Conservation (phyloP, 2,797 vertebrate species). For the Eidolon dupreanum region DNA sequence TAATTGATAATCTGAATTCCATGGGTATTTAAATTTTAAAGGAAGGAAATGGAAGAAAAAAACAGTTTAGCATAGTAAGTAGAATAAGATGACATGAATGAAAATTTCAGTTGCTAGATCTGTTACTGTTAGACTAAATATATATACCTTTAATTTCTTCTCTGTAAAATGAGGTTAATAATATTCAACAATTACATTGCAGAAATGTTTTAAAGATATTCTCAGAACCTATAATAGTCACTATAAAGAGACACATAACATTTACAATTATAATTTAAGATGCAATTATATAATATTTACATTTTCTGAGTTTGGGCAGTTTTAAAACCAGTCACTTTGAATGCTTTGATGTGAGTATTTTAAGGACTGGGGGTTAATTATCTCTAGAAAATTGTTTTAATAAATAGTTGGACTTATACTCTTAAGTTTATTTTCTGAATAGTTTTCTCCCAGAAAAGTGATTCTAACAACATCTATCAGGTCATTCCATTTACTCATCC, state of each 20-base stretch:
- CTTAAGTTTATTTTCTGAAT: not conserved
- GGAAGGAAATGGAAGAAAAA: not conserved
- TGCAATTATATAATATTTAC: not conserved
- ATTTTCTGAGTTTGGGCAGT: not conserved
- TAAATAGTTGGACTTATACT: not conserved
- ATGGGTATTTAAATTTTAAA: slow-evolving; percentile 33
- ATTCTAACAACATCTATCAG: not conserved
- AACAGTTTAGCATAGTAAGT: not conserved
- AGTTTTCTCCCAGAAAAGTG: not conserved
- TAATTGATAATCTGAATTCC: not conserved
- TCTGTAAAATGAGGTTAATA: not conserved
- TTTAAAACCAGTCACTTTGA: not conserved
- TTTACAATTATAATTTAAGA: not conserved
- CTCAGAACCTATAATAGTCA: not conserved
- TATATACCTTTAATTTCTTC: not conserved
- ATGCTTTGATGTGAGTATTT: not conserved
- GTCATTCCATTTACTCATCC: not conserved
- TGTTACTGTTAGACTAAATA: slow-evolving; percentile 4
- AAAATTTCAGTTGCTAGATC: not conserved
- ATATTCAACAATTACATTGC: not conserved
- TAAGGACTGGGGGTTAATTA: not conserved
- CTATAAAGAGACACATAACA: not conserved
- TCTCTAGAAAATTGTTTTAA: not conserved
- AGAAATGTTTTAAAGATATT: slow-evolving; percentile 40
- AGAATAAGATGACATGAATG: not conserved